A percentile compares a stretch with the other conserved stretches of the same genome.
These are phyloP conservation scores for Microcebus ravelobensis DNA, from an alignment of 2,113 vertebrate species.

Conservation along the genomic window DNA sequence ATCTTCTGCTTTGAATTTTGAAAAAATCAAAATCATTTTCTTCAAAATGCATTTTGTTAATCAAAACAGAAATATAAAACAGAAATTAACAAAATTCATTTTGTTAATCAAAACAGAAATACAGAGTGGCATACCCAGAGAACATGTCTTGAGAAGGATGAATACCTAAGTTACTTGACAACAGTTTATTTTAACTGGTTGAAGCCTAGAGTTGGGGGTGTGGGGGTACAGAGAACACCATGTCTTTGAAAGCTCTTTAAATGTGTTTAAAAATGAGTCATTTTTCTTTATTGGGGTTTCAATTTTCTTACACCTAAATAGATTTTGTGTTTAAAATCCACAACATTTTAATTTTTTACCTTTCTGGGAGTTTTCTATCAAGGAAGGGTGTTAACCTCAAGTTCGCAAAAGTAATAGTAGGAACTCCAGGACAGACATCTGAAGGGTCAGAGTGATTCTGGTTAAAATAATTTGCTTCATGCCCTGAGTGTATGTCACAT, in stretches of 20 bases:
- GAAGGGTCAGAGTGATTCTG: background rate
- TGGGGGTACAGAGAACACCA: background rate
- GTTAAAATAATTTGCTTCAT: background rate
- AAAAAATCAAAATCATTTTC: slow-evolving; percentile 26
- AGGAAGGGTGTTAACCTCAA: background rate
- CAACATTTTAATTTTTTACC: background rate
- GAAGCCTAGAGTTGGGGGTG: background rate
- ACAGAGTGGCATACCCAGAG: background rate
- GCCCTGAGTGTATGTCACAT: background rate
- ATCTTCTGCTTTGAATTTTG: background rate
- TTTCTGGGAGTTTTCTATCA: background rate
- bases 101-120: background rate
- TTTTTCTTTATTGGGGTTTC: background rate
- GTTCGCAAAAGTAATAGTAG: background rate
- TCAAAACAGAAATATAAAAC: slow-evolving; percentile 17
- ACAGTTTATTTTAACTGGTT: background rate
- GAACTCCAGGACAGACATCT: background rate
- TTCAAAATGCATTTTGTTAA: background rate
- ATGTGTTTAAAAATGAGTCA: background rate
- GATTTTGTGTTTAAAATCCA: slow-evolving; percentile 7
- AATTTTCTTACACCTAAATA: background rate
- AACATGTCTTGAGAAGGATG: background rate
- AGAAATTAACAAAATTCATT: background rate
- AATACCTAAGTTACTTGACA: background rate
- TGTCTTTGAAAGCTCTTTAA: background rate